Percentiles rank a stretch among this genome's conserved stretches.
Conservation (phyloP, 2,113 vertebrate genomes). For the Megaptera novaeangliae region DNA sequence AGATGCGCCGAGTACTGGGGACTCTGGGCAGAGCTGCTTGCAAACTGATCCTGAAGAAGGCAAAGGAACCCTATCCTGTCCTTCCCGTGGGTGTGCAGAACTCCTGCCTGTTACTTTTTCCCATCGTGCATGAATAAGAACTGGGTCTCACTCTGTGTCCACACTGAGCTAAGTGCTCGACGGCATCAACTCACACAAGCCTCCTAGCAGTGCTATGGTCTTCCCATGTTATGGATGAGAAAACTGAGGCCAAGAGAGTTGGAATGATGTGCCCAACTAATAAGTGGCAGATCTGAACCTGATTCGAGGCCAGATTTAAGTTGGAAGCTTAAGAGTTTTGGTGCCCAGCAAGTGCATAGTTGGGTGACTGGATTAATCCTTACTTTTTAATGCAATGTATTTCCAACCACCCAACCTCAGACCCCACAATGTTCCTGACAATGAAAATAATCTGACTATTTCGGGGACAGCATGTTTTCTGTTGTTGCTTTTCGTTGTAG, state of each 20-base stretch:
- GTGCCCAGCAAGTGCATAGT: no score
- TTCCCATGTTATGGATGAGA: background rate
- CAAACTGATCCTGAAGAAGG: background rate
- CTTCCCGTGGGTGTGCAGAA: background rate
- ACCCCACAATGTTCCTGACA: background rate
- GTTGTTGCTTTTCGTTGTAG: background rate
- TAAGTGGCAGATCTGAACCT: background rate
- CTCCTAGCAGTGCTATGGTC: fast-evolving
- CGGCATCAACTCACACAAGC: fast-evolving
- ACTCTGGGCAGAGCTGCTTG: background rate
- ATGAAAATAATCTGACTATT: background rate
- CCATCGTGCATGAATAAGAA: background rate
- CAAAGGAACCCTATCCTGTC: background rate
- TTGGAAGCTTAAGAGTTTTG: background rate
- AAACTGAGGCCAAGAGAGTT: background rate
- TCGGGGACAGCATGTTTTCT: background rate
- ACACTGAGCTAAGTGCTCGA: background rate
- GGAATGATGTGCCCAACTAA: background rate
- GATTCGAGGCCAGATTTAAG: background rate
- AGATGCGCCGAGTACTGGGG: fast-evolving
- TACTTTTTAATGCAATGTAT: background rate
- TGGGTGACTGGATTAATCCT: background rate
- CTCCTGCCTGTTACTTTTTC: background rate
- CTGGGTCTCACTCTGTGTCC: background rate
- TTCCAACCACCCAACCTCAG: background rate